Conservation (phyloP, 2,888 invertebrate species). For the Cheilosia urbana region DNA sequence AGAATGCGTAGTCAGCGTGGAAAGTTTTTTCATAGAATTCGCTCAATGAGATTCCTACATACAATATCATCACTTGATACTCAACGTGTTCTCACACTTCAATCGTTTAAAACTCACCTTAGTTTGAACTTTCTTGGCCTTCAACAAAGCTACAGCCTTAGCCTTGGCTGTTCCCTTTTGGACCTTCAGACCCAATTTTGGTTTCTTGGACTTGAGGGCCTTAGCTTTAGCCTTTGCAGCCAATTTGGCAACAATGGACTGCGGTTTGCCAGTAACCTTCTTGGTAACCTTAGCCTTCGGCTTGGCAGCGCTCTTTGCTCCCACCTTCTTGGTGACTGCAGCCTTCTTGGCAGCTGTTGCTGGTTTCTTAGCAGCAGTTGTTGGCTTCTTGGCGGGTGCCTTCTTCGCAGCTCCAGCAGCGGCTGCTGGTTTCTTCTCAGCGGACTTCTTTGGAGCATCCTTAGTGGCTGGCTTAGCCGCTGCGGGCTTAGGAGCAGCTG, state of each 20-base stretch:
- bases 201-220: conserved; percentile 82
- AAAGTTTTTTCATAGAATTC: conserved; percentile 71
- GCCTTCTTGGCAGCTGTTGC: conserved; percentile 82
- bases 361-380: conserved; percentile 81
- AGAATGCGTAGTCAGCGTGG: conserved; percentile 35
- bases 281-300: conserved; percentile 82
- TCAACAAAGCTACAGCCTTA: conserved; percentile 86
- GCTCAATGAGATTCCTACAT: conserved; percentile 86
- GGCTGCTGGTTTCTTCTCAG: conserved; percentile 82
- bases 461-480: conserved; percentile 78
- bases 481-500: conserved; percentile 79
- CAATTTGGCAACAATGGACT: conserved; percentile 82
- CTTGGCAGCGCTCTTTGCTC: conserved; percentile 79
- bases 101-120: conserved; percentile 86
- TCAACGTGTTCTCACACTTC: not conserved
- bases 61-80: conserved; percentile 83
- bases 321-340: conserved; percentile 81
- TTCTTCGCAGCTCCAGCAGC: conserved; percentile 77
- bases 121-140: conserved; percentile 93
- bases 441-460: conserved; percentile 78
- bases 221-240: conserved; percentile 83
- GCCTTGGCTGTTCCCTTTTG: conserved; percentile 86
- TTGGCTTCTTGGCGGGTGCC: conserved; percentile 78
- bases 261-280: conserved; percentile 81
- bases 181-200: conserved; percentile 81